Percentiles rank a stretch among this genome's conserved stretches.
These are phyloP conservation scores for Meriones unguiculatus DNA, from an alignment of 2,113 vertebrate species.

Conservation along the genomic window DNA sequence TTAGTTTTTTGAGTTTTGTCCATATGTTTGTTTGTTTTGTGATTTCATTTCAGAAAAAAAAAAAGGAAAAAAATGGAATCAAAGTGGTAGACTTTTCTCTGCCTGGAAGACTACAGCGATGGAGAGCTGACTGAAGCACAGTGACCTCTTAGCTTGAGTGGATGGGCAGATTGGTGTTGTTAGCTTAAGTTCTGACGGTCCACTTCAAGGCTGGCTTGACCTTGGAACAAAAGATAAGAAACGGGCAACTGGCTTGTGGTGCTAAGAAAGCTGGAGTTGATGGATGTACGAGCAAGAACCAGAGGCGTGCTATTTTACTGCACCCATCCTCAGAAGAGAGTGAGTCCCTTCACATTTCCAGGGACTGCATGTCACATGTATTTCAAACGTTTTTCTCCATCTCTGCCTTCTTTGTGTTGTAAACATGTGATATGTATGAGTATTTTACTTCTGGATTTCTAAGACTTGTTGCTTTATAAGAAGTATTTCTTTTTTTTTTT, in stretches of 20 bases:
- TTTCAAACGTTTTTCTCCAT: background rate
- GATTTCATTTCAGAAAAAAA: background rate
- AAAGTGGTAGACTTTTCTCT: background rate
- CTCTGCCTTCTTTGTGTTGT: background rate
- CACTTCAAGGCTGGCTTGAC: background rate
- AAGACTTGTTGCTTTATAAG: constrained; percentile 8
- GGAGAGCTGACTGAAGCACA: background rate
- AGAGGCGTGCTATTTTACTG: background rate
- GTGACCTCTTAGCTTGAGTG: background rate
- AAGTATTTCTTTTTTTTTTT: background rate
- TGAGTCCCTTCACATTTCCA: background rate
- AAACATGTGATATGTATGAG: background rate
- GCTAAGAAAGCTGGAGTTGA: background rate
- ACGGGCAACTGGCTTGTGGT: background rate
- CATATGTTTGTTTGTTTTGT: background rate
- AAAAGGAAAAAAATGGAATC: background rate
- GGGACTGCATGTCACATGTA: background rate
- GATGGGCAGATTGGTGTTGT: background rate
- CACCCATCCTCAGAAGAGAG: background rate
- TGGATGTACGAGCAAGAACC: background rate
- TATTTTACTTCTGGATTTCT: background rate
- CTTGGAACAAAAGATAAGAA: background rate
- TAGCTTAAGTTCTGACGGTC: background rate
- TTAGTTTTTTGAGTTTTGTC: background rate
- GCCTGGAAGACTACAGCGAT: background rate